Percentiles rank a stretch among this genome's conserved stretches.
These are phyloP conservation scores for Triplophysa tibetana DNA, from an alignment of 2,113 vertebrate species.

Conservation along the genomic window DNA sequence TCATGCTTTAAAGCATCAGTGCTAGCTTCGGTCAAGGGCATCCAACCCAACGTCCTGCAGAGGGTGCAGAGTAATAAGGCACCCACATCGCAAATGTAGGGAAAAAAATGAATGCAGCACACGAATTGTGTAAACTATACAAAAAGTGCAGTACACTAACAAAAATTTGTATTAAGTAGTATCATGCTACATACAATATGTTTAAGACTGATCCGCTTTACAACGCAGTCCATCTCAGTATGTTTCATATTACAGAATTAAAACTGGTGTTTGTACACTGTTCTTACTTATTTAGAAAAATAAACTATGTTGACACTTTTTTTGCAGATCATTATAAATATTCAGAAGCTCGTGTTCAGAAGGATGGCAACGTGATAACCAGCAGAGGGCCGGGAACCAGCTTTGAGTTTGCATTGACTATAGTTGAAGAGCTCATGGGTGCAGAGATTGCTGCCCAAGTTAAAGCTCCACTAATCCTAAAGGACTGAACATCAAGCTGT, in stretches of 20 bases:
- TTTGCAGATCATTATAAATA: conserved; percentile 89
- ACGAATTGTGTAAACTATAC: too few relatives aligned
- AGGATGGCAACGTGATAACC: conserved; percentile 91
- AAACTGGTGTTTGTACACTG: conserved; percentile 10
- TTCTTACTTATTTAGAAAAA: not conserved
- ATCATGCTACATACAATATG: too few relatives aligned
- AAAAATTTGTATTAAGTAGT: too few relatives aligned
- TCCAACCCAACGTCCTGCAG: conserved; percentile 58
- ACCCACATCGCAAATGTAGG: not conserved
- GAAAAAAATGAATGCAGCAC: not conserved
- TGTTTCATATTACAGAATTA: too few relatives aligned
- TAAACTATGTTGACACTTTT: conserved; percentile 20
- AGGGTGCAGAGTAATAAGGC: conserved; percentile 55
- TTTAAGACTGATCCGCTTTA: too few relatives aligned
- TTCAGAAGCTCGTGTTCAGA: conserved; percentile 91
- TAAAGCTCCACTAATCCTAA: conserved; percentile 86
- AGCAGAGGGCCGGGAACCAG: conserved; percentile 96
- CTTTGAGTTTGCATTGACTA: conserved; percentile 91
- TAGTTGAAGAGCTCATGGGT: conserved; percentile 87
- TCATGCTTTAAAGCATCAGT: not conserved
- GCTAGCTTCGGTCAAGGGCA: not conserved
- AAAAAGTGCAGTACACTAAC: too few relatives aligned
- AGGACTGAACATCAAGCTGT: conserved; percentile 71
- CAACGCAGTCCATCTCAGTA: too few relatives aligned
- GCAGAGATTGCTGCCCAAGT: conserved; percentile 85